Conservation (phyloP, 1,140 invertebrate genomes). For the Lordiphosa collinella region DNA sequence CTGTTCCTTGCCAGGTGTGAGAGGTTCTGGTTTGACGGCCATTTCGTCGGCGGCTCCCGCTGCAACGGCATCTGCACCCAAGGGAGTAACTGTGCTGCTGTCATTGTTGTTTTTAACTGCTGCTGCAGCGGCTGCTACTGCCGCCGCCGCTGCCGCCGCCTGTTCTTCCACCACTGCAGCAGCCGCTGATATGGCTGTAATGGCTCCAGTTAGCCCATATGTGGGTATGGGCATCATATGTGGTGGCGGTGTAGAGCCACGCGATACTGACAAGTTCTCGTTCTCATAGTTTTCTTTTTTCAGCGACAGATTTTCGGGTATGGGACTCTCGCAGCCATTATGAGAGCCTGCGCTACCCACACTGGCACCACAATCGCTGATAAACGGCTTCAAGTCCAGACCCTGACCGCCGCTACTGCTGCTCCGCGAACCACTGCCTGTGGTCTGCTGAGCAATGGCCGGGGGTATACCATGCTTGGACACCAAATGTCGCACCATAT, state of each 20-base stretch:
- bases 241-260: constrained; percentile 58
- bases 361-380: constrained; percentile 55
- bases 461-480: constrained; percentile 79
- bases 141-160: constrained; percentile 54
- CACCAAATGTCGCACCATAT: constrained; percentile 82
- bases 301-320: constrained; percentile 72
- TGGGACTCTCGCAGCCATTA: constrained; percentile 63
- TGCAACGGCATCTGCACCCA: background rate
- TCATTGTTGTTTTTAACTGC: constrained; percentile 28
- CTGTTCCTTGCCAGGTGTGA: constrained; percentile 61
- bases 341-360: constrained; percentile 64
- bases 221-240: constrained; percentile 59
- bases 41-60: constrained; percentile 23
- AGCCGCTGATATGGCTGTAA: constrained; percentile 73
- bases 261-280: constrained; percentile 42
- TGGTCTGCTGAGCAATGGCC: constrained; percentile 69
- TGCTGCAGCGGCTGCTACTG: constrained; percentile 41
- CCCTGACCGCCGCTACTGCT: constrained; percentile 4
- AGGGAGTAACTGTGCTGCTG: background rate
- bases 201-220: constrained; percentile 71
- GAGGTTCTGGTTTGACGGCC: constrained; percentile 57
- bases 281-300: constrained; percentile 67
- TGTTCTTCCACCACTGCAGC: constrained; percentile 66
- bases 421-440: constrained; percentile 54
- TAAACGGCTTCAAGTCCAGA: constrained; percentile 1